phyloP scores from a whole-genome alignment of 2,797 vertebrate species.

The Okamejei kenojei region DNA sequence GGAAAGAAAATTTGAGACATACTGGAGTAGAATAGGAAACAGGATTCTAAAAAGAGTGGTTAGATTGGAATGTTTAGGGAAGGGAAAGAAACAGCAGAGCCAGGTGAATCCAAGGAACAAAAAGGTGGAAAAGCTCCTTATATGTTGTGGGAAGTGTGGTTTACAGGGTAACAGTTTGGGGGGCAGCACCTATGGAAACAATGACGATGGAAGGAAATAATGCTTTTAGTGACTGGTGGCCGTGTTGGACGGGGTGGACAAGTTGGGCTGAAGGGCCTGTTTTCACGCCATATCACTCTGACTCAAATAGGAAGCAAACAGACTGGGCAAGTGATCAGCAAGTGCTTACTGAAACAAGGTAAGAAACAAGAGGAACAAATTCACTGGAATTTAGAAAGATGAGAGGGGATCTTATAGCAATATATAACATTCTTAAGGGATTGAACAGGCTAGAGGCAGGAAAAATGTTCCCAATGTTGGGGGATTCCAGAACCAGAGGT shows the following conservation, averaged over 20 bases:
- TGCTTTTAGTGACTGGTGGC: not conserved
- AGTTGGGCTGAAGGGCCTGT: too few species aligned
- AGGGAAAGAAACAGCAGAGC: not conserved
- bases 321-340: too few species aligned
- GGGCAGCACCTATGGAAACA: not conserved
- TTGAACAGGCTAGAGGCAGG: too few species aligned
- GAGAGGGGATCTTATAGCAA: too few species aligned
- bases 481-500: too few species aligned
- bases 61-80: not conserved
- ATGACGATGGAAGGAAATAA: not conserved
- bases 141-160: not conserved
- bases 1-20: not conserved
- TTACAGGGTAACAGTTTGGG: not conserved
- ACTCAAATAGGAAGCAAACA: too few species aligned
- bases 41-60: not conserved
- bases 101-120: not conserved
- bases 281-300: too few species aligned
- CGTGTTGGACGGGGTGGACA: too few species aligned
- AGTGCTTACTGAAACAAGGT: not conserved
- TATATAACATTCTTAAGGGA: too few species aligned
- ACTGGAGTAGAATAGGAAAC: not conserved
- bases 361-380: too few species aligned
- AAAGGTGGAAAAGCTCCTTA: not conserved
- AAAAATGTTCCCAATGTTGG: too few species aligned
- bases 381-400: too few species aligned